These are phyloP conservation scores for Pseudotriccus pelzelni DNA, from an alignment of 2,797 vertebrate genomes.

Conservation along the genomic window DNA sequence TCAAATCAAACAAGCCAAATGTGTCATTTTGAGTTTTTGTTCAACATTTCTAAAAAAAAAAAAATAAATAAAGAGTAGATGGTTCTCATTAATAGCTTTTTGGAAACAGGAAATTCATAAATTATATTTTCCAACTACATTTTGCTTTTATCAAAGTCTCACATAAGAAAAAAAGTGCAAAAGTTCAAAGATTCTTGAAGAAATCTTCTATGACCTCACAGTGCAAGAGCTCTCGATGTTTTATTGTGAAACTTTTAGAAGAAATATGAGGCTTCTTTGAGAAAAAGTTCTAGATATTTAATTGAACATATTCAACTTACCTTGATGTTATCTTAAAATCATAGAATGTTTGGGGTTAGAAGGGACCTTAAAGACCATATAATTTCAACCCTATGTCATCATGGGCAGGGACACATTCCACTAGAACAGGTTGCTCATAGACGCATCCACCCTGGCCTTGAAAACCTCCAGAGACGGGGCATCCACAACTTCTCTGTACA, in stretches of 20 bases:
- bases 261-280: background rate
- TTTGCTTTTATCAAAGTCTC: background rate
- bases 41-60: background rate
- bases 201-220: background rate
- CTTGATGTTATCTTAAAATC: background rate
- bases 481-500: background rate
- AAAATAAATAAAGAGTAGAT: background rate
- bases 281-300: background rate
- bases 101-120: background rate
- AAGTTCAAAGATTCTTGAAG: background rate
- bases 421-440: background rate
- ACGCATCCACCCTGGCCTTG: background rate
- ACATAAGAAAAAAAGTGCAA: background rate
- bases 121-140: background rate
- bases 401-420: background rate
- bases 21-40: background rate
- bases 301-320: background rate
- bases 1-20: background rate
- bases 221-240: background rate
- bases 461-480: background rate
- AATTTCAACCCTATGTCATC: accelerated
- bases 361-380: background rate
- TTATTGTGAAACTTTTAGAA: background rate
- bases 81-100: background rate
- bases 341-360: background rate